Base-by-base conservation (phyloP, 2,113 vertebrate species). In the Excalfactoria chinensis region DNA sequence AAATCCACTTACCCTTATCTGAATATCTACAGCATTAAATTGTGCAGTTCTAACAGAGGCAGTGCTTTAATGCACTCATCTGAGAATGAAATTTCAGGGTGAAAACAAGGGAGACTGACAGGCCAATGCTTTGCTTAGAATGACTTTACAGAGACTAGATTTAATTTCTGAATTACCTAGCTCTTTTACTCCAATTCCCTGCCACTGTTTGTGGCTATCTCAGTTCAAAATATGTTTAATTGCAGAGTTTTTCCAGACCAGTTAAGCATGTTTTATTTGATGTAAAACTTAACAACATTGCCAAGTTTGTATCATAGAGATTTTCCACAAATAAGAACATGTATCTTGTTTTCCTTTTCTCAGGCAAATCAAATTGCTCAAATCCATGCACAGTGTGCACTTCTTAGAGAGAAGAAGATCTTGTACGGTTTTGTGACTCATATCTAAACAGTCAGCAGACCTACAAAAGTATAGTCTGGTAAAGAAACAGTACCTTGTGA, bases 31-130 rank as follows among this genome's bases (percentile, higher is more conserved):
- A 58, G 11, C 73, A 86, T 75, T 92, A 72, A 64, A 86, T 63
- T 78, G 40, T 44, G 25, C 82, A 25, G 7, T 90, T 88, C 58
- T 84, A 90, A 60, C 21, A 64, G 77, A 91, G 72, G 13, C 16
- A 67, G 46, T 63, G 43, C 67, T 93, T 94, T 94, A 94, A 73
- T 80, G 60, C 43, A 86, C 40, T 84, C 73, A 92, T 72, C 55
- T 84, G 44, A 81, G 74, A 74, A 79, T 72, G 66, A 74, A 88
- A 75, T 86, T 83, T 92, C 67, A 81, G 44, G 67, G 86, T 30
- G 56, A 93, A 93, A 96, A 86, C 84, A 84, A 89, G 55, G 22
- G 26, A 90, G 77, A 70, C 35, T 82, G 86, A 73, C 32, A 84
- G 34, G 22, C 3, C 81, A 86, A 78, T 78, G 22, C 14, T 70